A percentile compares a stretch with the other conserved stretches of the same genome.
Evolutionary conservation across 2,113 vertebrate species (phyloP).

Genomic region (Engraulis encrasicolus): DNA sequence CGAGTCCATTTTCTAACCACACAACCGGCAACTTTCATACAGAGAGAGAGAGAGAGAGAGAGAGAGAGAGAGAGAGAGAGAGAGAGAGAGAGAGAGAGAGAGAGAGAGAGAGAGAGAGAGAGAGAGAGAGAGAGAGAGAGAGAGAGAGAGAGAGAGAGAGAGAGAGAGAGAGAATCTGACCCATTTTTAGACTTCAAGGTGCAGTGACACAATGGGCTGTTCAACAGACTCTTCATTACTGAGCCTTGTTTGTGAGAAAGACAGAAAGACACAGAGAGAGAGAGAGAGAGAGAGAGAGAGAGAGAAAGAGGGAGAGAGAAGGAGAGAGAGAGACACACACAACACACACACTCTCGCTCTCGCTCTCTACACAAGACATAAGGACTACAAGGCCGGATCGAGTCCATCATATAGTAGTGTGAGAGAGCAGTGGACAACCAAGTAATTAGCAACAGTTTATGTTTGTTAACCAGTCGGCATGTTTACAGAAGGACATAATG

Average conservation of each 20-base stretch:
- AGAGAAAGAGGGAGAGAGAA: no score
- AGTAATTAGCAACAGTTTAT: not conserved
- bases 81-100: not conserved
- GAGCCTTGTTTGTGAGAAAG: not conserved
- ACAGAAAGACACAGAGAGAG: no score
- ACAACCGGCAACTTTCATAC: slow-evolving; percentile 31
- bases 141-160: no score
- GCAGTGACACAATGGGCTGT: not conserved
- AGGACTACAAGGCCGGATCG: no score
- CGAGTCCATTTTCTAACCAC: slow-evolving; percentile 35
- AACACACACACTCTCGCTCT: no score
- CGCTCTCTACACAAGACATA: no score
- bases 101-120: no score
- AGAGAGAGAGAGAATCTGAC: slow-evolving; percentile 27
- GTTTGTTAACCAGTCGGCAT: no score
- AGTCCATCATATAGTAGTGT: no score
- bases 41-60: not conserved
- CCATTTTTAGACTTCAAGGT: slow-evolving; percentile 39
- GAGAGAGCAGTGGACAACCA: not conserved
- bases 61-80: no score
- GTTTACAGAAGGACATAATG: not conserved
- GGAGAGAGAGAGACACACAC: no score
- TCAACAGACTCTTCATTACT: not conserved
- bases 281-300: no score
- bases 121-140: not conserved